Evolutionary conservation across 2,113 vertebrate genomes (phyloP).

Genomic region (Sardina pilchardus): DNA sequence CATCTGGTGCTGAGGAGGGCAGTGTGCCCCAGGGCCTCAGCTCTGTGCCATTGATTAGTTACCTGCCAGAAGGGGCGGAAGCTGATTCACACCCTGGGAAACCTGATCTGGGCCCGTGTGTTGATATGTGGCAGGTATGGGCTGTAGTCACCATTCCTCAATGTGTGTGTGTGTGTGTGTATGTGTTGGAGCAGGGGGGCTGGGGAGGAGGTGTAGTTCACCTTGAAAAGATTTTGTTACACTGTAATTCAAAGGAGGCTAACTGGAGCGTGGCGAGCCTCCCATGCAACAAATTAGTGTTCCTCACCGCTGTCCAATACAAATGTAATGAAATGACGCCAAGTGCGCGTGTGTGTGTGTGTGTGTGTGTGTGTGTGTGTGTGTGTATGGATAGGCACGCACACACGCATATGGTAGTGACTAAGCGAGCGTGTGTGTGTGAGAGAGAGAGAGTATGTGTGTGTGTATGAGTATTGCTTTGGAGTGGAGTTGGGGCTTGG

Average conservation of each 20-base stretch:
- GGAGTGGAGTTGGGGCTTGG: not conserved
- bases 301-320: conserved; percentile 7
- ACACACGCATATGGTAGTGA: not conserved
- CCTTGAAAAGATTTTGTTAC: conserved; percentile 26
- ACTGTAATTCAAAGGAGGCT: conserved; percentile 4
- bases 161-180: not conserved
- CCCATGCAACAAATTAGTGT: conserved; percentile 11
- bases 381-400: not conserved
- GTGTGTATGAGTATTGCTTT: not conserved
- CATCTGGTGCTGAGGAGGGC: conserved; percentile 17
- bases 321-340: conserved; percentile 7
- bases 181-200: not conserved
- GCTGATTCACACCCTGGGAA: conserved; percentile 38
- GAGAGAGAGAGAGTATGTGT: not conserved
- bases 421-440: not conserved
- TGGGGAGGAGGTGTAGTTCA: conserved; percentile 18
- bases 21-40: conserved; percentile 20
- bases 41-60: conserved; percentile 53
- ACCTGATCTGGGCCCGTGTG: conserved; percentile 17
- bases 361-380: not conserved
- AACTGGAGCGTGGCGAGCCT: conserved; percentile 8
- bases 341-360: not conserved
- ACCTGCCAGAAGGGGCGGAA: conserved; percentile 29
- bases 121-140: conserved; percentile 31
- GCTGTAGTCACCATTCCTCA: not conserved